Evolutionary conservation across 2,888 invertebrate genomes (phyloP).

Genomic region (Dilophus febrilis): DNA sequence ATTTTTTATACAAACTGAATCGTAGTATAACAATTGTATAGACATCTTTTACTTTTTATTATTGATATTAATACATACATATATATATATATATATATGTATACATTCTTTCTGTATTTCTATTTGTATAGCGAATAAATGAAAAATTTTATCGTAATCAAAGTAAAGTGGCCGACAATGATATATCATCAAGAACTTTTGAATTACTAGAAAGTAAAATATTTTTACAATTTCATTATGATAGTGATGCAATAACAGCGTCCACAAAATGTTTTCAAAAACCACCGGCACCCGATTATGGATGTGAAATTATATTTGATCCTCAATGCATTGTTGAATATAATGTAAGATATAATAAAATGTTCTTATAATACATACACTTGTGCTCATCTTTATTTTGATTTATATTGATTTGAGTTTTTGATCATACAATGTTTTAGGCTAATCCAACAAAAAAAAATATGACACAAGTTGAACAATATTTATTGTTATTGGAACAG

Average conservation of each 20-base stretch:
- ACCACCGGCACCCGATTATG: slow-evolving; percentile 52
- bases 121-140: slow-evolving; percentile 32
- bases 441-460: slow-evolving; percentile 41
- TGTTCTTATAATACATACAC: too few species aligned
- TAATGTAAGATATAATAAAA: not conserved
- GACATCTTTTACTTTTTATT: too few species aligned
- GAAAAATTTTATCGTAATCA: slow-evolving; percentile 46
- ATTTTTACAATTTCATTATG: slow-evolving; percentile 26
- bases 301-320: slow-evolving; percentile 36
- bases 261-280: slow-evolving; percentile 45
- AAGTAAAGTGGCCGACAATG: slow-evolving; percentile 36
- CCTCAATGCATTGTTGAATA: not conserved
- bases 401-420: too few species aligned
- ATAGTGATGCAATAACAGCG: slow-evolving; percentile 23
- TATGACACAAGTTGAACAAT: slow-evolving; percentile 45
- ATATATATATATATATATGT: too few species aligned
- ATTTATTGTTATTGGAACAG: slow-evolving; percentile 41
- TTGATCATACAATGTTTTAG: too few species aligned
- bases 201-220: slow-evolving; percentile 36
- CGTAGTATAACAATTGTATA: too few species aligned
- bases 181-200: slow-evolving; percentile 49
- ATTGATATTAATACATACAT: too few species aligned
- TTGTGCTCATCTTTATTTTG: too few species aligned
- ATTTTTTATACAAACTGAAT: too few species aligned
- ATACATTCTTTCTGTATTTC: too few species aligned